phyloP scores from a whole-genome alignment of 1,140 invertebrate genomes.

The Agraylea sexmaculata region DNA sequence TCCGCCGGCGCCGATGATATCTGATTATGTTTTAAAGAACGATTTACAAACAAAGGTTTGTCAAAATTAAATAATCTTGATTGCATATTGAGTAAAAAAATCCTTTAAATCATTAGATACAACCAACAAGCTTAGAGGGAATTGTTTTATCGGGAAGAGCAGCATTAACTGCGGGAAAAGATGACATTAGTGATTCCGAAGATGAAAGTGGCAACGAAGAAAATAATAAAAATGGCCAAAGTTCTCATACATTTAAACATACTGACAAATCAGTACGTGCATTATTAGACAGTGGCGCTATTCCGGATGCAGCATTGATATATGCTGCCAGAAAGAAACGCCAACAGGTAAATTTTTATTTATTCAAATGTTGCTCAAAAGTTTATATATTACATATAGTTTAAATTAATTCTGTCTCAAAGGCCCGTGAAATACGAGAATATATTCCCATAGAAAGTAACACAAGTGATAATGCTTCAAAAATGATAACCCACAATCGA shows the following conservation, averaged over 20 bases:
- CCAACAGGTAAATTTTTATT: slow-evolving; percentile 58
- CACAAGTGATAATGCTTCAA: slow-evolving; percentile 1
- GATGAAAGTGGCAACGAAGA: slow-evolving; percentile 36
- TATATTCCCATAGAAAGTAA: slow-evolving; percentile 68
- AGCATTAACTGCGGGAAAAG: slow-evolving; percentile 55
- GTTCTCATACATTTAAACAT: slow-evolving; percentile 19
- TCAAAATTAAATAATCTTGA: too few species aligned
- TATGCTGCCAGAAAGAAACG: slow-evolving; percentile 86
- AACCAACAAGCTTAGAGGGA: slow-evolving; percentile 33
- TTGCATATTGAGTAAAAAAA: too few species aligned
- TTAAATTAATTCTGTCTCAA: slow-evolving; percentile 13
- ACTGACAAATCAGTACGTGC: slow-evolving; percentile 35
- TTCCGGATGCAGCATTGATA: slow-evolving; percentile 93
- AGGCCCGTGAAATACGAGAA: slow-evolving; percentile 45
- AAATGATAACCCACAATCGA: too few species aligned
- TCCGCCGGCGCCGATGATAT: slow-evolving; percentile 4
- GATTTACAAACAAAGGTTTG: too few species aligned
- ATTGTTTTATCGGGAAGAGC: slow-evolving; percentile 67
- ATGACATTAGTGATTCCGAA: slow-evolving; percentile 63
- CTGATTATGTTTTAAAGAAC: too few species aligned
- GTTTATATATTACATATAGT: not conserved
- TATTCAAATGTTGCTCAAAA: too few species aligned
- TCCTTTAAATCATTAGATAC: too few species aligned
- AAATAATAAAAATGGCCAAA: slow-evolving; percentile 25
- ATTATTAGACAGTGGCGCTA: slow-evolving; percentile 68